phyloP scores from a whole-genome alignment of 2,888 invertebrate species.

The Drosophila lutescens region DNA sequence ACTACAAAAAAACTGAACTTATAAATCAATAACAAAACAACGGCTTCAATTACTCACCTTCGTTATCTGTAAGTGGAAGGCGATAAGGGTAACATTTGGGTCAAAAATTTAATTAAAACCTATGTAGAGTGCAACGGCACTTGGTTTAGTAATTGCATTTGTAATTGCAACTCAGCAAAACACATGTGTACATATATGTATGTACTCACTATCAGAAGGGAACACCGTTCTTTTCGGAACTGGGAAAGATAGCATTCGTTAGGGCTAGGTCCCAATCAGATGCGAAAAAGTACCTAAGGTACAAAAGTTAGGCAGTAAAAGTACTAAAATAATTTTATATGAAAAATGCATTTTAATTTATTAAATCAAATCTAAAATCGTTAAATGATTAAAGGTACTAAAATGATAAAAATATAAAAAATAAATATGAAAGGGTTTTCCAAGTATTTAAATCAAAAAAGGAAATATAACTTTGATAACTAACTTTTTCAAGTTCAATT shows the following conservation, averaged over 20 bases:
- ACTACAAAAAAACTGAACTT: background rate
- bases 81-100: constrained; percentile 52
- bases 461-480: no score
- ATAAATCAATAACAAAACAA: constrained; percentile 22
- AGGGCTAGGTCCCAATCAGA: background rate
- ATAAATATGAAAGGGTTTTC: no score
- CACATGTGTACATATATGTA: background rate
- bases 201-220: background rate
- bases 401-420: no score
- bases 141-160: constrained; percentile 28
- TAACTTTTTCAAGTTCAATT: no score
- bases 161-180: constrained; percentile 17
- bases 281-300: background rate
- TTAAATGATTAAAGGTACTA: no score
- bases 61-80: constrained; percentile 26
- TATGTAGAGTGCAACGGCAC: constrained; percentile 26
- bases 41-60: constrained; percentile 22
- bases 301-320: no score
- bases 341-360: no score
- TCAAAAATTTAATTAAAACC: constrained; percentile 57
- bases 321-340: no score
- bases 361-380: no score
- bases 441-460: no score
- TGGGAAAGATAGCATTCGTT: background rate
- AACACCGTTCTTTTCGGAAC: background rate